Conservation (phyloP, 2,888 invertebrate species). For the Eristalis pertinax region DNA sequence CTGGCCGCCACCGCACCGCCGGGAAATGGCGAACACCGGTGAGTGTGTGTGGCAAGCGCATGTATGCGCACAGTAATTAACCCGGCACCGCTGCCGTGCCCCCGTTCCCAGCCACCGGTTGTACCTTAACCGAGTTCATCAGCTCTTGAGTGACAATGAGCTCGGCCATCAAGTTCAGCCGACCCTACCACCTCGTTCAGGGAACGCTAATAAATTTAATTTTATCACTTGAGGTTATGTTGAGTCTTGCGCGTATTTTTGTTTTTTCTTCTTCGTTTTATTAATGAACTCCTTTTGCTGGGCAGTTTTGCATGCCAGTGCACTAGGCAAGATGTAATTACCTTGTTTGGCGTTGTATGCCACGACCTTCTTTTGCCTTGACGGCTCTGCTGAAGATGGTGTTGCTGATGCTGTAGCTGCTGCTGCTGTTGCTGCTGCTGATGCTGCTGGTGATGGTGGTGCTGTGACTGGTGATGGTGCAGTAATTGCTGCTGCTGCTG, state of each 20-base stretch:
- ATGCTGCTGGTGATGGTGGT: conserved; percentile 55
- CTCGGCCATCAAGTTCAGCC: conserved; percentile 56
- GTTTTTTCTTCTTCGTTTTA: conserved; percentile 6
- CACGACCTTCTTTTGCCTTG: conserved; percentile 86
- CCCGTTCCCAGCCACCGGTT: neutral
- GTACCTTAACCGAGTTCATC: neutral
- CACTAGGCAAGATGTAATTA: conserved; percentile 77
- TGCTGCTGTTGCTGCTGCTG: conserved; percentile 74
- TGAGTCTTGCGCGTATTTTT: neutral
- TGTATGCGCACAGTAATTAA: neutral
- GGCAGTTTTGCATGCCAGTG: conserved; percentile 45
- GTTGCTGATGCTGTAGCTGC: conserved; percentile 64
- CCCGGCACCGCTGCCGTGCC: neutral
- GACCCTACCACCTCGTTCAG: neutral
- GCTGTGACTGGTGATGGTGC: conserved; percentile 43
- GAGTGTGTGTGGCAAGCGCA: neutral
- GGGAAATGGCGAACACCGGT: neutral
- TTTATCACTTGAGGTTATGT: neutral
- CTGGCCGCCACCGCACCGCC: neutral
- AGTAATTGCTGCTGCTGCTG: conserved; percentile 68
- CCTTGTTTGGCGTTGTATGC: conserved; percentile 88
- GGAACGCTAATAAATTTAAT: neutral
- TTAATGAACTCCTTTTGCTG: conserved; percentile 55
- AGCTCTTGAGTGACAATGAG: conserved; percentile 48
- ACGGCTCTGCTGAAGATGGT: conserved; percentile 73